Base-by-base conservation (phyloP, 2,888 invertebrate species). In the Agonopterix heracliana region DNA sequence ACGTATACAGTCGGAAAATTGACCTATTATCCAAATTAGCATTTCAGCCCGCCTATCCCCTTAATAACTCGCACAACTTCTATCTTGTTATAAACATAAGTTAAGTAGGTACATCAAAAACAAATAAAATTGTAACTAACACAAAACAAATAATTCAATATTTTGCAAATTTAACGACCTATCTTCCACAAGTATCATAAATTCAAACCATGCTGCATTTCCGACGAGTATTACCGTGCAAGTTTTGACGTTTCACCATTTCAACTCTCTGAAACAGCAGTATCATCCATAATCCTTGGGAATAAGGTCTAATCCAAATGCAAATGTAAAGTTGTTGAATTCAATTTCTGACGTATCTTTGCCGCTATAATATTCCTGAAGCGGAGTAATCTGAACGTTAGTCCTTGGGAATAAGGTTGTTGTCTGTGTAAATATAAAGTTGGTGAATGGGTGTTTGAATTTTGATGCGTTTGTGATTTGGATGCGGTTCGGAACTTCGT, bases 371-470 rank as follows among this genome's bases (percentile, higher is more conserved):
- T 26, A 26, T 26, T 26, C 26, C 26, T 5, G 26, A 26, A 26
- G 3, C 26, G 26, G 26, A 7, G 26, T 26, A 26, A 26, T 26
- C 26, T 26, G 26, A 26, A 26, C 26, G 5, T 26, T 26, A 7
- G 26, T 26, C 3, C 26, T 26, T 26, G 5, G 26, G 26, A 26
- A 26, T 26, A 26, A 26, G 26, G 26, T 26, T 26, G 26, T 26
- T 26, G 26, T 5, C 1, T 9, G 38, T 9, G 10, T 38, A 5
- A 38, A 38, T n/a, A n/a, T 38, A 38, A n/a, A n/a, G 38, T 34
- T 45, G 35, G 45, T 45, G 7, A 44, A 14, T 45, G 17, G 43
- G 11, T n/a, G 46, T 11, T 47, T 49, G 49, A 46, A 47, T 49
- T 42, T 45, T 47, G 47, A 47, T 45, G 47, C 12, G 45, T 11